Base-by-base conservation (phyloP, 2,113 vertebrate genomes). In the Mastomys coucha region DNA sequence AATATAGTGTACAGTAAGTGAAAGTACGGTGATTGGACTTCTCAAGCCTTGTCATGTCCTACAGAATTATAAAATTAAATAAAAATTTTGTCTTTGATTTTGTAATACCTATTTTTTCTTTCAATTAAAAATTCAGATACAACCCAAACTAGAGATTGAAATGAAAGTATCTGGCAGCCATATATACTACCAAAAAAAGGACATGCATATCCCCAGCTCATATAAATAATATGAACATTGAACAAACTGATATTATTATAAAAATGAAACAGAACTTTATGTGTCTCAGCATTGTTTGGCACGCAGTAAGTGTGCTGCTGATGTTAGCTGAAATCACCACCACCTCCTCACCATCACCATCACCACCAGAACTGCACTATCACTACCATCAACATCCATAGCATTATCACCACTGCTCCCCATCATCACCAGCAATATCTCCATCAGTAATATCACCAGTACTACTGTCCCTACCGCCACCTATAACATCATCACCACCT, bases 11-110 rank as follows among this genome's bases (percentile, higher is more conserved):
- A 28, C 11, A 42, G 10, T 56, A 58, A 92, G 4, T n/a, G 13
- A 93, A 96, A 92, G 26, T 26, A 51, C 91, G 39, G 11, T 56
- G 49, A 72, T 51, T n/a, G 82, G 69, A 42, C 53, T 60, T 94
- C 33, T 92, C 6, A 82, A 90, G 14, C 14, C 26, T 88, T 88
- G 12, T 81, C 75, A 56, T 51, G 11, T 7, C 22, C 49, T 17
- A 80, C 63, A 94, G 10, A 78, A 89, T 86, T 85, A 65, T 53
- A 67, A 95, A 63, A 91, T 56, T 76, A 82, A 93, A 51, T 36
- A 91, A 80, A 81, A 51, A 9, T 33, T 73, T 73, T 77, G 67
- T 17, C 20, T 91, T 92, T 95, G 56, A 88, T 82, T 73, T n/a
- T 88, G 69, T n/a, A 84, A 6, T 51, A 42, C 1, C 20, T 17